Evolutionary conservation across 2,797 vertebrate species (phyloP).

Genomic region (Squalus acanthias): DNA sequence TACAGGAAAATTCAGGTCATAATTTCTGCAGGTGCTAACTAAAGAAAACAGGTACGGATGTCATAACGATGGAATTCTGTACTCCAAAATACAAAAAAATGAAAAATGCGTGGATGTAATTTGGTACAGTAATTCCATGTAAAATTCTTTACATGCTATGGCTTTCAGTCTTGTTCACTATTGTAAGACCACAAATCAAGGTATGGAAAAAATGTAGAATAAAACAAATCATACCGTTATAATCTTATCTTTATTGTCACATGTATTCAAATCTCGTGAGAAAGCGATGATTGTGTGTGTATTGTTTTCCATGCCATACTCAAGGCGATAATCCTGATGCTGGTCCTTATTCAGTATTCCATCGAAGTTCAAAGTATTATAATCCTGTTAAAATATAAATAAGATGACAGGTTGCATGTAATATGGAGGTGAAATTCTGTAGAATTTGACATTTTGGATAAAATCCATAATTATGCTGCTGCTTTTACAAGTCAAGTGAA

Average conservation of each 20-base stretch:
- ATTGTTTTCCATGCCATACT: slow-evolving; percentile 73
- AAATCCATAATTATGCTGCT: neutral
- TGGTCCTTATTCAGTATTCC: slow-evolving; percentile 65
- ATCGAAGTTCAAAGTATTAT: slow-evolving; percentile 62
- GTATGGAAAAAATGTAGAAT: neutral
- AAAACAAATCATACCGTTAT: slow-evolving; percentile 65
- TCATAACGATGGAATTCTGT: neutral
- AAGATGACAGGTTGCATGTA: neutral
- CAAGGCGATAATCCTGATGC: slow-evolving; percentile 71
- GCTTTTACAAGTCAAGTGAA: neutral
- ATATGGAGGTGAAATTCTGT: neutral
- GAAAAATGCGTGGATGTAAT: neutral
- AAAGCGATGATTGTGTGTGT: slow-evolving; percentile 75
- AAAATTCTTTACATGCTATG: neutral
- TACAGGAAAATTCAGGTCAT: slow-evolving; percentile 34
- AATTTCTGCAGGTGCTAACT: neutral
- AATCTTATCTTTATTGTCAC: slow-evolving; percentile 68
- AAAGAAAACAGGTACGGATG: neutral
- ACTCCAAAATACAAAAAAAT: neutral
- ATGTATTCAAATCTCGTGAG: slow-evolving; percentile 69
- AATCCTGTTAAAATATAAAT: slow-evolving; percentile 60
- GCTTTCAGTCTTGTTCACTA: neutral
- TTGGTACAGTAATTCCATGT: neutral
- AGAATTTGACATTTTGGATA: neutral
- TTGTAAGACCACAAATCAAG: neutral